phyloP scores from a whole-genome alignment of 2,113 vertebrate species.

The Tragulus kanchil region DNA sequence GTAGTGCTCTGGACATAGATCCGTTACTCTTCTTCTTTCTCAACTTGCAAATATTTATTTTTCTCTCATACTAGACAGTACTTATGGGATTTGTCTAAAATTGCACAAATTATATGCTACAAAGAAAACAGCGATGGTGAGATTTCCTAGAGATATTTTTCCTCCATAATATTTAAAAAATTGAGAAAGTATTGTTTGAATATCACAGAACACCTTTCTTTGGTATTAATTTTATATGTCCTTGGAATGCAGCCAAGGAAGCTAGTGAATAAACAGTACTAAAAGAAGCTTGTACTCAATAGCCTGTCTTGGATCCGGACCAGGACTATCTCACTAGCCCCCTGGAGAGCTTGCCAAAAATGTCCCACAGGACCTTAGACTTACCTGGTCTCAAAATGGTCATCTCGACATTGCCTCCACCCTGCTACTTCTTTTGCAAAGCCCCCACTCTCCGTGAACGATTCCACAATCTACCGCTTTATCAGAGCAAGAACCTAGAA shows the following conservation, averaged over 20 bases:
- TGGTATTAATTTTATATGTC: no score
- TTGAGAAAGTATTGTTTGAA: conserved; percentile 54
- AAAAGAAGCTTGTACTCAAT: neutral
- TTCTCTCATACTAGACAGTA: conserved; percentile 52
- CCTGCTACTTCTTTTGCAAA: neutral
- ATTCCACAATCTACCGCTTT: neutral
- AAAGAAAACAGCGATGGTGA: conserved; percentile 52
- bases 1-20: neutral
- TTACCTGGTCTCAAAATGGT: neutral
- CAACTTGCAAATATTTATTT: conserved; percentile 65
- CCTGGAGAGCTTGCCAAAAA: neutral
- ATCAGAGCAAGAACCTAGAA: neutral
- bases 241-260: neutral
- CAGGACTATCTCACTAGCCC: neutral
- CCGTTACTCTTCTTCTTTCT: conserved; percentile 27
- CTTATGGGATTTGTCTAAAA: conserved; percentile 51
- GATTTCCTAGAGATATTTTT: conserved; percentile 39
- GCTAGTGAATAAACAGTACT: neutral
- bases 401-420: neutral
- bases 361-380: neutral
- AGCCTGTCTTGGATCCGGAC: neutral
- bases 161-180: conserved; percentile 25
- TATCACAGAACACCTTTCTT: no score
- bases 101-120: conserved; percentile 63
- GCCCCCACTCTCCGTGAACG: neutral